A percentile compares a stretch with the other conserved stretches of the same genome.
These are phyloP conservation scores for Punctoribates punctum DNA, from an alignment of 2,888 invertebrate species.

Conservation along the genomic window DNA sequence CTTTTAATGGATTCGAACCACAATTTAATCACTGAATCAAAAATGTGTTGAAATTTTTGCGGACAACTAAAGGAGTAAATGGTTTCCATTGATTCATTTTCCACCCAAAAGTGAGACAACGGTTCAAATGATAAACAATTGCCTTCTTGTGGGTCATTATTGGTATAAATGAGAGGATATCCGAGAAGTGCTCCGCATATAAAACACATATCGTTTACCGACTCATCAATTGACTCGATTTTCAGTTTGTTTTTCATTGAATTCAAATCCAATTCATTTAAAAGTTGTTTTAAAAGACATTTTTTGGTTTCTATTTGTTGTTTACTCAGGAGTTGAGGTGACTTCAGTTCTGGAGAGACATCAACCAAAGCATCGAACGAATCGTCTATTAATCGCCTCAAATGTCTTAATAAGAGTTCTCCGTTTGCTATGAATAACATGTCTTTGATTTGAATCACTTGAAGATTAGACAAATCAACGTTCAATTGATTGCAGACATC, in stretches of 20 bases:
- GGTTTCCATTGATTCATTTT: background rate
- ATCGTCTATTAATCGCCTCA: conserved; percentile 5
- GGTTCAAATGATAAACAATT: conserved; percentile 37
- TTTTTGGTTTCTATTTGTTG: conserved; percentile 12
- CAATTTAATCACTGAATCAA: background rate
- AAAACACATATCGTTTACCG: conserved; percentile 6
- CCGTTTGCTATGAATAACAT: background rate
- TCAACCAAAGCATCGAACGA: conserved; percentile 1
- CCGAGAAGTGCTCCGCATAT: conserved; percentile 36
- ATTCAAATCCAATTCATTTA: background rate
- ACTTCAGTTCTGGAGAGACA: conserved; percentile 8
- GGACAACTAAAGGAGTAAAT: conserved; percentile 28
- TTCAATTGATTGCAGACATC: background rate
- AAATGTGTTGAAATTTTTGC: background rate
- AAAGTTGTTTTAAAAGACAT: background rate
- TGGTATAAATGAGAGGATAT: conserved; percentile 39
- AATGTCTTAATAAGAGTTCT: conserved; percentile 1
- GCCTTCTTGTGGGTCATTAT: conserved; percentile 7
- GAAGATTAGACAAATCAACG: conserved; percentile 20
- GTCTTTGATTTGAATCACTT: background rate
- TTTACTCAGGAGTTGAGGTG: background rate
- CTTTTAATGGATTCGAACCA: background rate
- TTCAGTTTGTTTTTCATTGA: background rate
- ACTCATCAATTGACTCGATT: background rate
- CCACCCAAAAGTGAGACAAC: conserved; percentile 10